Evolutionary conservation across 2,113 vertebrate genomes (phyloP), one percentile per base, ranked within the genome.

Genomic region (Natator depressus): DNA sequence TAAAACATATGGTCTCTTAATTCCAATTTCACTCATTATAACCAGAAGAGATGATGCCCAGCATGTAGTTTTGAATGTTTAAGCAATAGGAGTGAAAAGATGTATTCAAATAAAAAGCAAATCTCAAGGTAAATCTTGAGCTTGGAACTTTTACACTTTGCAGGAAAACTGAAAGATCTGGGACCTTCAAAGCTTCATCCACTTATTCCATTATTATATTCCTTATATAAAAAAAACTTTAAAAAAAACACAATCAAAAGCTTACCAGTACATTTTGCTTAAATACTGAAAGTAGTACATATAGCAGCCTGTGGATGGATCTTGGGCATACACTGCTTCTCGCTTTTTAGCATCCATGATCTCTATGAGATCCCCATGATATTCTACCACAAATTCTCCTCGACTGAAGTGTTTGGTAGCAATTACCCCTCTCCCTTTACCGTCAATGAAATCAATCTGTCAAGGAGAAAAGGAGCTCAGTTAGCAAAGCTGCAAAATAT

Each of bases 231-330:
- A 38, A 47, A n/a, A 62, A 27, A 31, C 14, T 14, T 46, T 46
- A 9, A 55, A 38, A 46, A 11, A n/a, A 86, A 89, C 11, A 84
- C 20, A 1, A 53, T 5, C 1, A 7, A 2, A 12, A 29, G 93
- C 99, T 98, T 93, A 99, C 99, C 99, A 99, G 98, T 99, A 99
- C 0, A 99, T 99, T 98, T 99, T 99, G 93, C 98, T 98, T 94
- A 99, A 98, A 97, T 99, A 99, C 97, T 99, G 99, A 96, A 99
- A 99, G 92, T 99, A 99, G 97, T 99, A 99, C 99, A 99, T 99
- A 97, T 99, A 99, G 98, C 99, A 99, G 98, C 99, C 99, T 0
- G 99, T 99, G 88, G 98, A 97, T 22, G 99, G 99, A 87, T 99
- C 99, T 88, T 98, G 98, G 24, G 99, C 98, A 0, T 99, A 99